phyloP scores from a whole-genome alignment of 2,113 vertebrate species.

The Dasyurus viverrinus region DNA sequence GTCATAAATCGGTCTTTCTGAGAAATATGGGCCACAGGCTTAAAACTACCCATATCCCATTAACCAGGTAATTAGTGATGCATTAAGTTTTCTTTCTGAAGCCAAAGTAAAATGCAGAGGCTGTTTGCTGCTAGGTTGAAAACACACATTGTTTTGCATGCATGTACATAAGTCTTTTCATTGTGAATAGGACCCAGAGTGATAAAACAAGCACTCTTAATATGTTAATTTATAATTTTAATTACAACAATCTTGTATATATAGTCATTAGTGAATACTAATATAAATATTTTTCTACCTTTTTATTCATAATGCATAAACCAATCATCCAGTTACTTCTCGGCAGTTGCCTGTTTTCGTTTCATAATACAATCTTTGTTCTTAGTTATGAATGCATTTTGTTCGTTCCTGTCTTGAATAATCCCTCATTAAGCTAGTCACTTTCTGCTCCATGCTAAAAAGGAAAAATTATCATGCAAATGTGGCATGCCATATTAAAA shows the following conservation, averaged over 20 bases:
- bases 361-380: conserved; percentile 89
- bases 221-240: conserved; percentile 91
- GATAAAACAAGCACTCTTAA: conserved; percentile 89
- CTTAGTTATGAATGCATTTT: conserved; percentile 89
- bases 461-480: conserved; percentile 89
- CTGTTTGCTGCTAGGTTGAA: conserved; percentile 76
- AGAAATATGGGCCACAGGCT: conserved; percentile 61
- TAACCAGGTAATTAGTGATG: conserved; percentile 73
- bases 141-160: conserved; percentile 83
- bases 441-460: conserved; percentile 87
- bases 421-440: conserved; percentile 90
- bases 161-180: conserved; percentile 83
- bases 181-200: conserved; percentile 83
- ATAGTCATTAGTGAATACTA: conserved; percentile 89
- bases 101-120: conserved; percentile 68
- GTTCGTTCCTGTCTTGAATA: conserved; percentile 87
- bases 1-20: conserved; percentile 69
- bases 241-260: conserved; percentile 88
- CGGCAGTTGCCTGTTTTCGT: conserved; percentile 84
- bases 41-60: conserved; percentile 66
- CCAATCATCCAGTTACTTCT: conserved; percentile 87
- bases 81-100: conserved; percentile 71
- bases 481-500: conserved; percentile 87
- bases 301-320: conserved; percentile 90
- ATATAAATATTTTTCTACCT: conserved; percentile 90